Base-by-base conservation (phyloP, 2,113 vertebrate species). In the Oryzias woworae region DNA sequence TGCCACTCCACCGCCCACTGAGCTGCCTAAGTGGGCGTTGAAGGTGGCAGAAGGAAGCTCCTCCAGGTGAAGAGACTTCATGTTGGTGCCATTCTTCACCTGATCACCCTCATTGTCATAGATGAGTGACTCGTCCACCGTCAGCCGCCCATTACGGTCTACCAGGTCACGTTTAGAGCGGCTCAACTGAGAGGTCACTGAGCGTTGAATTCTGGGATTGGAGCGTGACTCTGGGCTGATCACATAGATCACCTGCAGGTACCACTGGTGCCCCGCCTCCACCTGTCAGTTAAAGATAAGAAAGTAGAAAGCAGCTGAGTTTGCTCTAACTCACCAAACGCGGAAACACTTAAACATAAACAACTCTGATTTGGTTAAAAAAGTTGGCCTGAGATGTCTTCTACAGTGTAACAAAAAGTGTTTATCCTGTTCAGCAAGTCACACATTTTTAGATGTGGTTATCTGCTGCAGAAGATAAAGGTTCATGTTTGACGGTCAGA, bases 191-290 rank as follows among this genome's bases (percentile, higher is more conserved):
- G 76, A 91, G 0, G 89, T 50, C 10, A 94, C 81, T 0, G 97
- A 98, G 10, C 97, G 95, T 75, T 95, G 95, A 0, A 96, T 88
- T 5, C 97, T 92, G 1, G 94, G 94, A 26, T 93, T 89, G 0
- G 94, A 90, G 36, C 85, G 74, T 1, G 92, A 92, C 73, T 98
- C 96, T 0, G 97, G 97, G 1, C 95, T 89, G 3, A 99, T 98
- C 5, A 99, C 84, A 0, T 98, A 99, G 82, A 99, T 98, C 42
- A 98, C 97, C 47, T 99, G 97, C 5, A 99, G 94, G 71, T 98
- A 98, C 97, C 97, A 98, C 89, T 99, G 97, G 72, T 98, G 97
- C 0, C 97, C 97, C 0, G 97, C 95, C 84, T 97, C 97, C 88
- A 99, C 97, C 97, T 99, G 76, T 7, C n/a, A 62, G 67, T 68